Evolutionary conservation across 2,797 vertebrate species (phyloP).

Genomic region (Enteromius thamalakanensis): DNA sequence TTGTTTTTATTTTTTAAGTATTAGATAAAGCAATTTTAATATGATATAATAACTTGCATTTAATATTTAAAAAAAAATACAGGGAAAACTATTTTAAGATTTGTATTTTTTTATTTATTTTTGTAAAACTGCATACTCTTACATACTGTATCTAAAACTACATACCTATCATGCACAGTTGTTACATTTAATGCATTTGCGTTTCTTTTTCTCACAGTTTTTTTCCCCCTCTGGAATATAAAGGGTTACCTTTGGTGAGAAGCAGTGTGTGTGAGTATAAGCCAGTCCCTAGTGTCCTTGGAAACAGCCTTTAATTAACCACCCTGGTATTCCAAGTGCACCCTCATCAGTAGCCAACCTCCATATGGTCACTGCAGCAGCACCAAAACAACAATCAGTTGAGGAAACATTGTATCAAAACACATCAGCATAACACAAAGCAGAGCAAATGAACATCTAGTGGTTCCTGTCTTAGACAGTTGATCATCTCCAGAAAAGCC

Average conservation of each 20-base stretch:
- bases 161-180: slow-evolving; percentile 1
- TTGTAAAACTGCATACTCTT: slow-evolving; percentile 5
- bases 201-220: slow-evolving; percentile 18
- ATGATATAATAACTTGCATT: background rate
- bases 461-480: slow-evolving; percentile 90
- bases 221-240: slow-evolving; percentile 7
- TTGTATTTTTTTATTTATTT: background rate
- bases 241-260: slow-evolving; percentile 62
- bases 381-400: slow-evolving; percentile 88
- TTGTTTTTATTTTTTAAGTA: background rate
- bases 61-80: background rate
- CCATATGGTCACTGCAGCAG: slow-evolving; percentile 95
- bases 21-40: background rate
- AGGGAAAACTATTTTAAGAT: background rate
- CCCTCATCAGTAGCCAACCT: slow-evolving; percentile 85
- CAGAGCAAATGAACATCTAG: slow-evolving; percentile 97
- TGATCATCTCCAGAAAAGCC: slow-evolving; percentile 84
- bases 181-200: background rate
- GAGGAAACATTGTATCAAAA: slow-evolving; percentile 93
- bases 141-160: background rate
- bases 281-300: slow-evolving; percentile 91
- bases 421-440: slow-evolving; percentile 86
- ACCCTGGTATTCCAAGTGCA: slow-evolving; percentile 96
- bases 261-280: slow-evolving; percentile 54
- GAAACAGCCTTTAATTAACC: slow-evolving; percentile 99